Percentiles rank a stretch among this genome's conserved stretches.
Conservation (phyloP, 1,140 invertebrate genomes). For the Harpegnathos saltator region DNA sequence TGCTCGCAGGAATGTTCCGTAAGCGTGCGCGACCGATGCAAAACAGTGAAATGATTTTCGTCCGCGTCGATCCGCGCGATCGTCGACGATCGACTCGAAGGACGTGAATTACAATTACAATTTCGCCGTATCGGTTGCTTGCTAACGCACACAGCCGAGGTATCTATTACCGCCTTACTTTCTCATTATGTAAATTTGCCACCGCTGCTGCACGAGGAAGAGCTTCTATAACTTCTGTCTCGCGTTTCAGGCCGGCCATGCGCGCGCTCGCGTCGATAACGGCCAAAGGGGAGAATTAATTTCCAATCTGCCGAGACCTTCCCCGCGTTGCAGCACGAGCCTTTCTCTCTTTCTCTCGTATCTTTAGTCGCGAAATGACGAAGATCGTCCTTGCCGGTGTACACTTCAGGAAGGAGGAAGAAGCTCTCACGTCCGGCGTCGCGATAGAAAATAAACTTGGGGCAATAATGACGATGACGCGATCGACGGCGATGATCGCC, state of each 20-base stretch:
- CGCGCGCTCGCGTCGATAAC: slow-evolving; percentile 13
- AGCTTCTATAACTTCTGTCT: neutral
- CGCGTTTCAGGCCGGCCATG: neutral
- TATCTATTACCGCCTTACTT: slow-evolving; percentile 61
- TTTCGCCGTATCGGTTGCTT: slow-evolving; percentile 42
- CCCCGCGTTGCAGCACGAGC: neutral
- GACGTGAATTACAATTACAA: slow-evolving; percentile 70
- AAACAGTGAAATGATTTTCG: slow-evolving; percentile 61
- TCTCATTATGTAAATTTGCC: slow-evolving; percentile 65
- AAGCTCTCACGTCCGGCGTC: slow-evolving; percentile 20
- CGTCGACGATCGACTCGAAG: slow-evolving; percentile 60
- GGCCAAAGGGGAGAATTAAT: slow-evolving; percentile 10
- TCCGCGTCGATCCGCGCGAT: slow-evolving; percentile 15
- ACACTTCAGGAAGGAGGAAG: slow-evolving; percentile 14
- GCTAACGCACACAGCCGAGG: neutral
- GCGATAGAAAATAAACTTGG: slow-evolving; percentile 20
- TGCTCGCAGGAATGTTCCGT: slow-evolving; percentile 16
- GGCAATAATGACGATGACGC: slow-evolving; percentile 14
- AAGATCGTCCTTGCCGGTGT: slow-evolving; percentile 15
- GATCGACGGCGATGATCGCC: slow-evolving; percentile 17
- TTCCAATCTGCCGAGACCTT: slow-evolving; percentile 26
- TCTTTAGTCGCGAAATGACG: slow-evolving; percentile 2
- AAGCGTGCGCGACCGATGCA: slow-evolving; percentile 45
- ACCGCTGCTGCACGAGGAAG: neutral
- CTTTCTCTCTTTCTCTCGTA: neutral